Conservation (phyloP, 1,140 invertebrate genomes). For the Trichogramma pretiosum region DNA sequence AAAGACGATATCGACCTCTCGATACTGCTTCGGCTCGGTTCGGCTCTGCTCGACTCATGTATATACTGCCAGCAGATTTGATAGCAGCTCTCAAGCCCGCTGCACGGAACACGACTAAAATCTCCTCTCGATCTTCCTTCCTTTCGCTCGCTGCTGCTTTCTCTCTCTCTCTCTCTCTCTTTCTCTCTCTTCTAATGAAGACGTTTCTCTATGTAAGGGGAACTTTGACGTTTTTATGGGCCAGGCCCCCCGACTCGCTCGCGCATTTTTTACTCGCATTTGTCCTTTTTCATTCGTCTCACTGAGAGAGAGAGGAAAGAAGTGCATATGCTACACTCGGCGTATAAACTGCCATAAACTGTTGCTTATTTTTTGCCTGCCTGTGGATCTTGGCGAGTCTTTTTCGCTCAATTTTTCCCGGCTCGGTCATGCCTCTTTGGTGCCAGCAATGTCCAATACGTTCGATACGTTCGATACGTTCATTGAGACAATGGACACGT, state of each 20-base stretch:
- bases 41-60: not conserved
- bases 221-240: conserved; percentile 48
- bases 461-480: too few relatives aligned
- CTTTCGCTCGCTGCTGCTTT: not conserved
- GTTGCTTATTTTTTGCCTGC: too few relatives aligned
- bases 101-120: not conserved
- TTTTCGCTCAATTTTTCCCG: not conserved
- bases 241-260: conserved; percentile 26
- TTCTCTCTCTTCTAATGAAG: conserved; percentile 34
- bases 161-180: not conserved
- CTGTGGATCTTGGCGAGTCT: too few relatives aligned
- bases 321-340: too few relatives aligned
- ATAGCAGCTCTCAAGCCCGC: not conserved
- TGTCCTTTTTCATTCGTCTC: conserved; percentile 19
- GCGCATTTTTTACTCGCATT: conserved; percentile 28
- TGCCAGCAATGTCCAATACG: too few relatives aligned
- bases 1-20: too few relatives aligned
- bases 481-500: too few relatives aligned
- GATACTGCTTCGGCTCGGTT: not conserved
- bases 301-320: too few relatives aligned
- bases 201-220: conserved; percentile 47
- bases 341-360: too few relatives aligned
- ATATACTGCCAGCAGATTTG: not conserved
- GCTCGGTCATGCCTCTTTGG: too few relatives aligned
- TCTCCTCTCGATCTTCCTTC: not conserved